Percentiles rank a stretch among this genome's conserved stretches.
These are phyloP conservation scores for Mercenaria mercenaria DNA, from an alignment of 1,140 invertebrate species.

Conservation along the genomic window DNA sequence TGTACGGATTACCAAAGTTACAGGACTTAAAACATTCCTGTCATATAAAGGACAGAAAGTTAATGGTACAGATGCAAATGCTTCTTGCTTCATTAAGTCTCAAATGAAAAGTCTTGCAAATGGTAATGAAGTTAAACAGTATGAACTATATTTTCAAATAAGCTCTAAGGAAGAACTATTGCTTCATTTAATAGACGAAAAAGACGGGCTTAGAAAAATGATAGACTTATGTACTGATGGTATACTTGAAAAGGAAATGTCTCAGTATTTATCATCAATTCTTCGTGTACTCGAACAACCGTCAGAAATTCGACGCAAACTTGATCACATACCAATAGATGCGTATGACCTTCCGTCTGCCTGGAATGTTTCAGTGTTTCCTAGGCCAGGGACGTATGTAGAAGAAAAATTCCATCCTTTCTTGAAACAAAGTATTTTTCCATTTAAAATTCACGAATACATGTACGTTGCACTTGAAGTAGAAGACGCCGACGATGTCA, in stretches of 20 bases:
- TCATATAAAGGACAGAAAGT: not conserved
- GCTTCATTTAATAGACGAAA: not conserved
- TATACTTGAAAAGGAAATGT: not conserved
- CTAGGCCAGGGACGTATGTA: constrained; percentile 8
- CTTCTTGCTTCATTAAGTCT: not conserved
- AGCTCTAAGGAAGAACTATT: not conserved
- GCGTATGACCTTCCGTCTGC: not conserved
- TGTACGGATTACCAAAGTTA: not conserved
- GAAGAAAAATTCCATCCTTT: constrained; percentile 39
- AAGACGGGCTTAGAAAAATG: not conserved
- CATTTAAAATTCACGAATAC: constrained; percentile 47
- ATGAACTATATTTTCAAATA: constrained; percentile 8
- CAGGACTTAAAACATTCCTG: constrained; percentile 20
- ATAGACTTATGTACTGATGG: constrained; percentile 24
- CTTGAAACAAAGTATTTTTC: constrained; percentile 31
- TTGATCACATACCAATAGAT: not conserved
- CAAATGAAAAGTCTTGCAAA: not conserved
- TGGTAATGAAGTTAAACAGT: not conserved
- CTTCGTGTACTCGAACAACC: not conserved
- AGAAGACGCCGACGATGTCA: not conserved
- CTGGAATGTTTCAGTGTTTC: not conserved
- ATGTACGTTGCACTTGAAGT: constrained; percentile 42
- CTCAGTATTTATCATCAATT: not conserved
- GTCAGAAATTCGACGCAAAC: not conserved
- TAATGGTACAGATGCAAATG: not conserved